Conservation (phyloP, 1,140 invertebrate species). For the Anastrepha obliqua region DNA sequence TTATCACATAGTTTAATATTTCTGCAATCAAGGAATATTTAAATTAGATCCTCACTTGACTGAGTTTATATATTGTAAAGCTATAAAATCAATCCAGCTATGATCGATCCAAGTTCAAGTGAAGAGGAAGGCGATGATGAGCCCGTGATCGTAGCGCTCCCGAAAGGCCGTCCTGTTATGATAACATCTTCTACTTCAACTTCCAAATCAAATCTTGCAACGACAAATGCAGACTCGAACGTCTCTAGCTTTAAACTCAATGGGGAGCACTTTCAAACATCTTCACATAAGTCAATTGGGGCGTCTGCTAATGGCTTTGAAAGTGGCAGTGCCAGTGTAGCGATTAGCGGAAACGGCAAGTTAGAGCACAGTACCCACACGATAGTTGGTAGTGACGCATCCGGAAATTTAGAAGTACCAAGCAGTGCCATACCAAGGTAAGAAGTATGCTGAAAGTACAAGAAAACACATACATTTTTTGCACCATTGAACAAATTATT, state of each 20-base stretch:
- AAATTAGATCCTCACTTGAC: no score
- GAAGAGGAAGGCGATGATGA: constrained; percentile 92
- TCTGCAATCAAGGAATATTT: no score
- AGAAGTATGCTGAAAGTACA: neutral
- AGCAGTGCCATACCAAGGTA: constrained; percentile 70
- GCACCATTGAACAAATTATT: no score
- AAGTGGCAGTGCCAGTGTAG: neutral
- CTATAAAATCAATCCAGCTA: constrained; percentile 69
- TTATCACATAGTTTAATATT: no score
- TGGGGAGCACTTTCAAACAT: constrained; percentile 60
- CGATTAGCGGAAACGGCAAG: constrained; percentile 53
- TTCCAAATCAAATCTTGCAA: constrained; percentile 46
- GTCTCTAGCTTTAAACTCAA: constrained; percentile 55
- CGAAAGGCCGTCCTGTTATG: constrained; percentile 62
- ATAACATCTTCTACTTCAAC: constrained; percentile 28
- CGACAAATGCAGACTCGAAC: neutral
- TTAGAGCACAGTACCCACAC: neutral
- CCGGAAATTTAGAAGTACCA: constrained; percentile 67
- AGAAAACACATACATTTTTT: neutral
- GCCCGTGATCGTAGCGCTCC: constrained; percentile 75
- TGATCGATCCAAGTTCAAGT: constrained; percentile 93
- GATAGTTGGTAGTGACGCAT: constrained; percentile 56
- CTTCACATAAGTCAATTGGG: constrained; percentile 7
- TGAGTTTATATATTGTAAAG: neutral
- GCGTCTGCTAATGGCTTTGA: neutral